Evolutionary conservation across 1,140 invertebrate species (phyloP), one percentile per base, ranked within the genome.

Genomic region (Bombus huntii): DNA sequence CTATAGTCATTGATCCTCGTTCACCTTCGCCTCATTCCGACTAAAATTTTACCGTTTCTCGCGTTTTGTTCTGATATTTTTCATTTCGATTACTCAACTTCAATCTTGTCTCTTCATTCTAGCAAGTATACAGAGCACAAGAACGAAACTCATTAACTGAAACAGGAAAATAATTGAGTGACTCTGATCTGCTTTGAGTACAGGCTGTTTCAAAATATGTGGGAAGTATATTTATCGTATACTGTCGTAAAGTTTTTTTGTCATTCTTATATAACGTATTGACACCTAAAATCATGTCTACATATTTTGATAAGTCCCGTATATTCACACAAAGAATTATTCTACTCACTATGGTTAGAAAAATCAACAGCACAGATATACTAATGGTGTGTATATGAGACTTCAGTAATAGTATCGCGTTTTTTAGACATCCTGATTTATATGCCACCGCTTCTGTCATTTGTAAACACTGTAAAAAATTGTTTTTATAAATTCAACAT

Each of bases 391-490:
- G 89, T 53, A 93, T 71, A 37, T 93, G 75, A 9, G 92, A 92
- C 78, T 90, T 93, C 34, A 92, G 59, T 22, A 92, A 77, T 13
- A 91, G 31, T 25, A 91, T 74, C 12, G 91, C 84, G 59, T 72
- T 86, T 42, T 70, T 91, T 25, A 93, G 74, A 44, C 92, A 93
- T 18, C 92, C 92, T 31, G 87, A 75, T 71, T 91, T 86, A 47
- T 89, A 93, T 12, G 87, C 83, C 37, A 92, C 82, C 3, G 85
- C 74, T 76, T 89, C 89, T 13, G 90, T 87, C 90, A 93, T 92
- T 15, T 65, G 85, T 66, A 90, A 42, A 70, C 92, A 93, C 92
- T 93, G 37, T 39, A 90, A 88, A 72, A 31, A 66, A 82, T 31
- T 22, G n/a, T 66, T 66, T 70, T 53, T 28, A 22, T 10, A 10